phyloP scores from a whole-genome alignment of 2,797 vertebrate genomes.

The Botia kubotai region DNA sequence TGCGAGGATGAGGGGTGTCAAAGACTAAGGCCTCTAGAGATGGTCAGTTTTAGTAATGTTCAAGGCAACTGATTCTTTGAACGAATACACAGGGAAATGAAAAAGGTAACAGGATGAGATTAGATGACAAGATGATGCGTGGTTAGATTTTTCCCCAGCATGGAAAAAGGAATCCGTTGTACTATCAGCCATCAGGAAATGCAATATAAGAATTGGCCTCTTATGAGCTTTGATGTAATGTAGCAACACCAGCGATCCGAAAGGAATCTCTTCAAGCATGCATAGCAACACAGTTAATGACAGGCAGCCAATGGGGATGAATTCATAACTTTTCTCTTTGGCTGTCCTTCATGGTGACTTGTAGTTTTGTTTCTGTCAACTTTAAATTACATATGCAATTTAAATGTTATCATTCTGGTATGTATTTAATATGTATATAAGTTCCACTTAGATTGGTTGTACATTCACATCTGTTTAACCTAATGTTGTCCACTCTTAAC shows the following conservation, averaged over 20 bases:
- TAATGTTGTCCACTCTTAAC: not conserved
- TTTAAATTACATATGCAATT: constrained; percentile 14
- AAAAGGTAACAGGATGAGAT: constrained; percentile 60
- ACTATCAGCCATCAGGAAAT: constrained; percentile 63
- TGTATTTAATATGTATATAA: not conserved
- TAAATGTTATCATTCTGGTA: constrained; percentile 11
- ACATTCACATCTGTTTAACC: constrained; percentile 5
- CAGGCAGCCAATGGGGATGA: constrained; percentile 4
- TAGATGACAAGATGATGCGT: constrained; percentile 67
- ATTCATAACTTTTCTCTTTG: constrained; percentile 18
- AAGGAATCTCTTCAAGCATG: constrained; percentile 34
- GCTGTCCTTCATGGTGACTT: constrained; percentile 19
- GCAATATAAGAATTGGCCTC: constrained; percentile 65
- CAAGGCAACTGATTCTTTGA: constrained; percentile 63
- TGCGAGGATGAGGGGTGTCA: constrained; percentile 41
- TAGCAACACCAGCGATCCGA: constrained; percentile 67
- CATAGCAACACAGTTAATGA: constrained; percentile 35
- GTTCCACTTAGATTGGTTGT: not conserved
- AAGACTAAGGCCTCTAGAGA: constrained; percentile 50
- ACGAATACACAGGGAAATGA: constrained; percentile 62
- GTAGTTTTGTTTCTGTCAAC: constrained; percentile 7
- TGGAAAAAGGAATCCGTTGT: constrained; percentile 62
- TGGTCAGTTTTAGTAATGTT: constrained; percentile 58
- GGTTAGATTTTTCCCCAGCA: constrained; percentile 62
- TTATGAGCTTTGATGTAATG: constrained; percentile 60